Evolutionary conservation across 1,140 invertebrate genomes (phyloP), one percentile per base, ranked within the genome.

Genomic region (Drosophila watanabei): DNA sequence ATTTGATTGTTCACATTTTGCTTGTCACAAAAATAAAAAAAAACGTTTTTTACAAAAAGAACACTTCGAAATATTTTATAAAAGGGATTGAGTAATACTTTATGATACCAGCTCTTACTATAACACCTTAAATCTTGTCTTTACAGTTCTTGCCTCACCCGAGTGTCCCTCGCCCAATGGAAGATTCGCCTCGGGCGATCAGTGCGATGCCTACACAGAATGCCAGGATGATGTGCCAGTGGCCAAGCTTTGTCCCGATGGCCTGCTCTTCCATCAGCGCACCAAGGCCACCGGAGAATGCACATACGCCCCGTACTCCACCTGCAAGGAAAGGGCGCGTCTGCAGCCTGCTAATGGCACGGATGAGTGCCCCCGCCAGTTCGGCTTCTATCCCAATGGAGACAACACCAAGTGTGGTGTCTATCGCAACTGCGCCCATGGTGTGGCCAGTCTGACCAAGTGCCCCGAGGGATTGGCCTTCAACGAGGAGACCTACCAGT

Each of bases 401-500:
- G 96, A 97, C 83, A 81, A 94, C 5, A 88, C 93, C 2, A 95
- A 97, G 85, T 98, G 98, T 92, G 97, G 97, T 8, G 94, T 96
- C 68, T 98, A 98, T 87, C 96, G 96, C 89, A 97, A 97, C 85
- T 98, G 98, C 82, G 97, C 96, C 0, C 96, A 96, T 60, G 97
- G 97, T 2, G 91, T 87, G 30, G 86, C 86, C 43, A 88, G 77
- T 16, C 10, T 91, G 18, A 93, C 92, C 80, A 94, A 95, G 16
- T 98, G 97, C 88, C 96, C 97, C 0, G 97, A 97, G 92, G 98
- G 98, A 20, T 93, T 98, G 16, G 97, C 97, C 8, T 98, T 97
- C 93, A 97, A 97, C 88, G 94, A 95, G 9, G 95, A 96, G 51
- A 95, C 93, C 4, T 97, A 97, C 80, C 95, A 96, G 39, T 98